These are phyloP conservation scores for Alviniconcha strummeri DNA, from an alignment of 2,888 invertebrate species.

Conservation along the genomic window DNA sequence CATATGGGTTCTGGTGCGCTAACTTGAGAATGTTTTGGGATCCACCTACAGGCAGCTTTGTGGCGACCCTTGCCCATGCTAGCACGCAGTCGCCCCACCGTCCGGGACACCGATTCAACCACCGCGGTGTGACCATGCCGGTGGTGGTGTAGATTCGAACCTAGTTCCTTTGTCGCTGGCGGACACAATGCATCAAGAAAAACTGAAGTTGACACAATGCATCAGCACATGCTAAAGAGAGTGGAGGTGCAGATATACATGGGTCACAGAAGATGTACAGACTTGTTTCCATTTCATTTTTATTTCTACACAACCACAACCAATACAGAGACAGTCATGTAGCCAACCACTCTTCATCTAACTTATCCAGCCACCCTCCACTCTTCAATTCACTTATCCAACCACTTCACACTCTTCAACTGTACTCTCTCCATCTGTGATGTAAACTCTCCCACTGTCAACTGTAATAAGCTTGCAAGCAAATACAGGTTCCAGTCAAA, in stretches of 20 bases:
- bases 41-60: conserved; percentile 33
- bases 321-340: too few relatives aligned
- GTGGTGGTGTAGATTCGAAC: conserved; percentile 18
- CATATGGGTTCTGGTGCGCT: not conserved
- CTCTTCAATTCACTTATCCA: too few relatives aligned
- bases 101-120: conserved; percentile 29
- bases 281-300: too few relatives aligned
- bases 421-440: too few relatives aligned
- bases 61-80: conserved; percentile 40
- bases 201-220: not conserved
- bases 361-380: too few relatives aligned
- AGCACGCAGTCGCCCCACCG: conserved; percentile 39
- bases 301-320: too few relatives aligned
- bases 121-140: conserved; percentile 16
- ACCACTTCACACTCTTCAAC: too few relatives aligned
- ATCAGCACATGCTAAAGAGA: not conserved
- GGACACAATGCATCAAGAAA: not conserved
- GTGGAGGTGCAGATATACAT: not conserved
- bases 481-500: too few relatives aligned
- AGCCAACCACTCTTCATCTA: too few relatives aligned
- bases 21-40: not conserved
- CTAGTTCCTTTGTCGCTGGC: conserved; percentile 4
- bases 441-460: too few relatives aligned
- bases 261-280: not conserved
- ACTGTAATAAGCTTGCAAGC: too few relatives aligned